phyloP scores from a whole-genome alignment of 2,888 invertebrate genomes.

The Cynaeus angustus region DNA sequence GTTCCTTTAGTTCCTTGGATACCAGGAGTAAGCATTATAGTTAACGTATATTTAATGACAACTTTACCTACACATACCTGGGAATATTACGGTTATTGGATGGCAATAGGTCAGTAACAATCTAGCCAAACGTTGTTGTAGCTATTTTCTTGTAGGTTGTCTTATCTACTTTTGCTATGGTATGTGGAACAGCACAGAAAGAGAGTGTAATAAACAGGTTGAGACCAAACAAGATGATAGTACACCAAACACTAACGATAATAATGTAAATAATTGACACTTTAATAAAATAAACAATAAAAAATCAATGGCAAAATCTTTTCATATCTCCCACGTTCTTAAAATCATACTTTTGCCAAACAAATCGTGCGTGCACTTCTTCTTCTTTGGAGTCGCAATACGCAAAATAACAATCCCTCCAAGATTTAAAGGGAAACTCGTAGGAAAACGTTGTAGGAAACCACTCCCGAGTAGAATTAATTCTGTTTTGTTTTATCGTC shows the following conservation, averaged over 20 bases:
- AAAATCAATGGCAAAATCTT: neutral
- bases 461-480: slow-evolving; percentile 65
- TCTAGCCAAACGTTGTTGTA: neutral
- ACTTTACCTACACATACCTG: slow-evolving; percentile 86
- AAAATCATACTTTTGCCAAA: slow-evolving; percentile 33
- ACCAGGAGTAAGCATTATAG: slow-evolving; percentile 86
- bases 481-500: slow-evolving; percentile 59
- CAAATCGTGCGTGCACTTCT: slow-evolving; percentile 52
- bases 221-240: neutral
- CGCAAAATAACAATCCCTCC: slow-evolving; percentile 66
- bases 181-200: slow-evolving; percentile 79
- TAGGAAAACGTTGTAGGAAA: slow-evolving; percentile 65
- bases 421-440: slow-evolving; percentile 64
- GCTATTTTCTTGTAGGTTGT: slow-evolving; percentile 71
- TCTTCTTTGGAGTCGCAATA: slow-evolving; percentile 67
- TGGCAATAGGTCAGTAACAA: slow-evolving; percentile 81
- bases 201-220: slow-evolving; percentile 53
- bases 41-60: slow-evolving; percentile 90
- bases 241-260: slow-evolving; percentile 10
- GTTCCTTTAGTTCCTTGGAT: slow-evolving; percentile 89
- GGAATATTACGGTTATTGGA: slow-evolving; percentile 88
- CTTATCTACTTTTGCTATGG: slow-evolving; percentile 84
- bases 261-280: neutral
- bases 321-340: slow-evolving; percentile 32
- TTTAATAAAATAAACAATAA: neutral